Evolutionary conservation across 2,888 invertebrate species (phyloP).

Genomic region (Bembecia ichneumoniformis): DNA sequence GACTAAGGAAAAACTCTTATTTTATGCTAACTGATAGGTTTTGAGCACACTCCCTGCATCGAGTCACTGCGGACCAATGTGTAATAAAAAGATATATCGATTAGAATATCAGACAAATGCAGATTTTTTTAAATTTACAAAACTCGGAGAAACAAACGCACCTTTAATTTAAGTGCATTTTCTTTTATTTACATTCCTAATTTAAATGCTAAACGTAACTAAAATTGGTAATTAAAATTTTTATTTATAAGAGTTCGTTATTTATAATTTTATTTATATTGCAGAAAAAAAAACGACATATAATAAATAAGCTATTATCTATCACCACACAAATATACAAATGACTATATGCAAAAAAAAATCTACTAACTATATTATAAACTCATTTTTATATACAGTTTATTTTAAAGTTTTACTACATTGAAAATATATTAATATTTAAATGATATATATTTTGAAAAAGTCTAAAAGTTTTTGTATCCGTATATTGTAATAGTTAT

Average conservation of each 20-base stretch:
- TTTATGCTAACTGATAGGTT: not conserved
- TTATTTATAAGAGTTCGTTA: not conserved
- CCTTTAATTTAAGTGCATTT: too few species aligned
- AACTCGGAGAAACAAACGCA: conserved; percentile 8
- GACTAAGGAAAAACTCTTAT: too few species aligned
- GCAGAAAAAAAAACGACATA: too few species aligned
- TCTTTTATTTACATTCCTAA: too few species aligned
- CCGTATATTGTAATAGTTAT: conserved; percentile 47
- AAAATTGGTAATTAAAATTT: not conserved
- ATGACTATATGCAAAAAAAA: not conserved
- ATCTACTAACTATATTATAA: conserved; percentile 15
- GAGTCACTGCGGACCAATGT: not conserved
- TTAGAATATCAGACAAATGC: conserved; percentile 1
- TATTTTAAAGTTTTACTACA: conserved; percentile 33
- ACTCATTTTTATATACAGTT: conserved; percentile 27
- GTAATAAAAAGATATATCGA: not conserved
- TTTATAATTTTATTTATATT: too few species aligned
- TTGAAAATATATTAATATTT: conserved; percentile 8
- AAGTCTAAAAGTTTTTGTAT: conserved; percentile 36
- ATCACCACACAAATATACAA: not conserved
- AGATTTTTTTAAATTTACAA: conserved; percentile 21
- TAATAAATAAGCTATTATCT: too few species aligned
- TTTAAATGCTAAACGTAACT: not conserved
- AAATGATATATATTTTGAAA: conserved; percentile 18
- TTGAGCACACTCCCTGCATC: not conserved